Base-by-base conservation (phyloP, 2,113 vertebrate species). In the Pagrus major region DNA sequence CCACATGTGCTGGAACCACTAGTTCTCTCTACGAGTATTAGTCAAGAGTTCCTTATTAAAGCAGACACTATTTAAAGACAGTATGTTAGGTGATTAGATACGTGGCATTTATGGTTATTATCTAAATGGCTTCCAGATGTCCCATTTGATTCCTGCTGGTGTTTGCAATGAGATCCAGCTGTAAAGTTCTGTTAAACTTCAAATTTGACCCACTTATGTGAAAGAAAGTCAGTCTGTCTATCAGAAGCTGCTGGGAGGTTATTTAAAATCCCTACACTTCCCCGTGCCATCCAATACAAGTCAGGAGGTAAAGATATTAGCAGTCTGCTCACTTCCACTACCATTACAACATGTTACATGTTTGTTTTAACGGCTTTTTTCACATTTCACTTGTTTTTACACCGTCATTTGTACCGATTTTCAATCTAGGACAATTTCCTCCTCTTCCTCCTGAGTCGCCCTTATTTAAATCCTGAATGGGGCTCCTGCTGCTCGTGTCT, bases 391-490 rank as follows among this genome's bases (percentile, higher is more conserved):
- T 29, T 86, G 77, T 91, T 91, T 91, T 86, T 54, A 56, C 77
- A 89, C 10, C 35, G 55, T 59, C 18, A 54, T 71, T 87, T 56
- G 46, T 59, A 67, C 81, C 33, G 5, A 70, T 76, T 78, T 64
- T n/a, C 29, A 86, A 87, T 87, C 71, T 75, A 49, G 51, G n/a
- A 86, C 55, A 76, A 94, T 88, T 87, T 93, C 91, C 87, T 90
- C 66, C 35, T 64, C 79, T 88, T 86, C 81, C 78, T 80, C 68
- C 27, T 31, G 47, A 59, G 71, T 77, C 10, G 12, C 81, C 55
- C 71, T 79, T 49, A 59, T 86, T 84, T 76, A 70, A 80, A 78
- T 70, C 74, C 61, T 52, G 39, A 44, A 46, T 41, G 47, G 60
- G 86, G 77, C 74, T 83, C 67, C 78, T 79, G 83, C 76, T 82